Percentiles rank a stretch among this genome's conserved stretches.
Evolutionary conservation across 2,797 vertebrate species (phyloP).

Genomic region (Gila robusta): DNA sequence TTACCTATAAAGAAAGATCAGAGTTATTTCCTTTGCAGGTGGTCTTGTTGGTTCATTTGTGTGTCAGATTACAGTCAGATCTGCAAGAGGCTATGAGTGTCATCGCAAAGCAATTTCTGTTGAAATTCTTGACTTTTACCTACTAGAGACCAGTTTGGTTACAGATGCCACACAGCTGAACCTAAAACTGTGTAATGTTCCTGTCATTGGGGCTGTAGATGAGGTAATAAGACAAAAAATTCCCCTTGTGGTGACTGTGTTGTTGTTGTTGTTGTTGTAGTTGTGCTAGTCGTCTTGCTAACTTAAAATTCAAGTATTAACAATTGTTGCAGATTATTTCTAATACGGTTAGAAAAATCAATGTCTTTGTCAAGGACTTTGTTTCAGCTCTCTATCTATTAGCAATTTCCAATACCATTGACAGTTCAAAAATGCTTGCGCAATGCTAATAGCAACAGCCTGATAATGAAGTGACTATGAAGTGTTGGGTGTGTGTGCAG

Average conservation of each 20-base stretch:
- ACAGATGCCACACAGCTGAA: not conserved
- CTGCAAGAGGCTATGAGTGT: not conserved
- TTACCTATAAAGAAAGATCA: conserved; percentile 42
- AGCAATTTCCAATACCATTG: not conserved
- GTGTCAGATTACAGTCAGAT: not conserved
- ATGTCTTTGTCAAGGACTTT: not conserved
- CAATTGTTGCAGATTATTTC: not conserved
- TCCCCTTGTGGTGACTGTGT: conserved; percentile 28
- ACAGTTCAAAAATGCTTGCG: not conserved
- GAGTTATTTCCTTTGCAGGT: conserved; percentile 40
- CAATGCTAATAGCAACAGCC: not conserved
- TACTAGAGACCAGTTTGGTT: not conserved
- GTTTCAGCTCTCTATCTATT: not conserved
- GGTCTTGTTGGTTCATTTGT: not conserved
- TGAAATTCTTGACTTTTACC: not conserved
- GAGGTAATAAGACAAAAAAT: conserved; percentile 37
- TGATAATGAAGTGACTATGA: not conserved
- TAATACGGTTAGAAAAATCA: not conserved
- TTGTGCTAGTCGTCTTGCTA: not conserved
- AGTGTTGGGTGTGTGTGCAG: not conserved
- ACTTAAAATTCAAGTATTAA: not conserved
- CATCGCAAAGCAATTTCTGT: not conserved
- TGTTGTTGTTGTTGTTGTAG: conserved; percentile 3
- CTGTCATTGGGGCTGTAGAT: conserved; percentile 9
- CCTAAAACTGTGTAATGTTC: conserved; percentile 36